Evolutionary conservation across 2,888 invertebrate genomes (phyloP), one percentile per base, ranked within the genome.

Genomic region (Xestobium rufovillosum): DNA sequence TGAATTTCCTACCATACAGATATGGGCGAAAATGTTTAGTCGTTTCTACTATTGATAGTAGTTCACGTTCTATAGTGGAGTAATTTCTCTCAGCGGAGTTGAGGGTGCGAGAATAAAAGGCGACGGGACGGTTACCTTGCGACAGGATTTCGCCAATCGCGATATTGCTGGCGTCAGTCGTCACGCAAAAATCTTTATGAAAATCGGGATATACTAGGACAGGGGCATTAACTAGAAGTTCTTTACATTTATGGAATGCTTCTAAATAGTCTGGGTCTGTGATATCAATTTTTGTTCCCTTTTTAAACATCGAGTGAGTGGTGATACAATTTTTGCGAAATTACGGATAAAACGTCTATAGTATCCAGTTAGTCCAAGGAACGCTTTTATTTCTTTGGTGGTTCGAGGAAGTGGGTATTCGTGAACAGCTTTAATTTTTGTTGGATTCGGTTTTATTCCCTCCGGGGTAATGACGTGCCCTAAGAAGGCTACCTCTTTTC

Each of bases 331-430:
- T 37, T 37, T 37, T 26, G 40, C 40, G 14, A 40, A 40, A 14
- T 37, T 26, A 16, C 27, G 9, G 9, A 39, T 39, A 26, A 31
- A 37, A 9, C 36, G 4, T 33, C 34, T 33, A 14, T 34, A 34
- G 11, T 34, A 34, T 12, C 34, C 34, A n/a, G 14, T n/a, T 13
- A 34, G 23, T 4, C 45, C 45, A 13, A 49, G 30, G 34, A 49
- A 49, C 13, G 43, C 37, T 42, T 49, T 45, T 8, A 46, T 49
- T 39, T 49, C 36, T 47, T 47, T 10, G 29, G 31, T 2, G 15
- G 41, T 36, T 31, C 34, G 19, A 1, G 42, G 42, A n/a, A 44
- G 14, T 1, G 46, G 41, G 19, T 36, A 36, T 31, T 41, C 34
- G 25, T 31, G 26, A 1, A 41, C 17, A 38, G 34, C 16, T 32